phyloP scores from a whole-genome alignment of 2,797 vertebrate species.

The Schizothorax lantsangensis region DNA sequence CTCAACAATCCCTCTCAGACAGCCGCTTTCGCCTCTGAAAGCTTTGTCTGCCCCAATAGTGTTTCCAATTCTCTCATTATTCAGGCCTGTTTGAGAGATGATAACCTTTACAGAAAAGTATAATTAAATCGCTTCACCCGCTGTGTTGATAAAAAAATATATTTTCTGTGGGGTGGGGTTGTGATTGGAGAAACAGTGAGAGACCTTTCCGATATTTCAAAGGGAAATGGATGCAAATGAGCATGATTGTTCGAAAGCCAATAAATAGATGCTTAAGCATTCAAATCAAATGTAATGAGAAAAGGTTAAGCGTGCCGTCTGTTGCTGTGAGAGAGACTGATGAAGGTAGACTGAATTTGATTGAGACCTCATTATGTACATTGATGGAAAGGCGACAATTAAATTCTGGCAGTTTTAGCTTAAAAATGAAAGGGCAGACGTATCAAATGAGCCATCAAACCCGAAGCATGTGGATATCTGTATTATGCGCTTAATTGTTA shows the following conservation, averaged over 20 bases:
- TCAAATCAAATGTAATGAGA: conserved; percentile 55
- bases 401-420: conserved; percentile 1
- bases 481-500: conserved; percentile 17
- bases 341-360: conserved; percentile 28
- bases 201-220: conserved; percentile 56
- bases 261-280: conserved; percentile 57
- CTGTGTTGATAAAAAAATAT: conserved; percentile 57
- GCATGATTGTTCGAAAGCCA: conserved; percentile 56
- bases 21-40: conserved; percentile 46
- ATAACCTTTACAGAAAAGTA: conserved; percentile 67
- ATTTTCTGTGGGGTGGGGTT: conserved; percentile 29
- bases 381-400: conserved; percentile 19
- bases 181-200: conserved; percentile 41
- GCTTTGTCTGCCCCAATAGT: conserved; percentile 45
- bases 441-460: conserved; percentile 39
- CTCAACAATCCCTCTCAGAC: conserved; percentile 51
- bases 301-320: conserved; percentile 57
- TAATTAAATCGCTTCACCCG: conserved; percentile 65
- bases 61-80: conserved; percentile 59
- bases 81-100: conserved; percentile 60
- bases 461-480: background rate
- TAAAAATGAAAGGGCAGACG: conserved; percentile 10
- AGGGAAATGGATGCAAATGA: conserved; percentile 65
- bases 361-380: conserved; percentile 42
- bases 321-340: conserved; percentile 40